phyloP scores from a whole-genome alignment of 2,888 invertebrate genomes.

The Aspidiotus destructor region DNA sequence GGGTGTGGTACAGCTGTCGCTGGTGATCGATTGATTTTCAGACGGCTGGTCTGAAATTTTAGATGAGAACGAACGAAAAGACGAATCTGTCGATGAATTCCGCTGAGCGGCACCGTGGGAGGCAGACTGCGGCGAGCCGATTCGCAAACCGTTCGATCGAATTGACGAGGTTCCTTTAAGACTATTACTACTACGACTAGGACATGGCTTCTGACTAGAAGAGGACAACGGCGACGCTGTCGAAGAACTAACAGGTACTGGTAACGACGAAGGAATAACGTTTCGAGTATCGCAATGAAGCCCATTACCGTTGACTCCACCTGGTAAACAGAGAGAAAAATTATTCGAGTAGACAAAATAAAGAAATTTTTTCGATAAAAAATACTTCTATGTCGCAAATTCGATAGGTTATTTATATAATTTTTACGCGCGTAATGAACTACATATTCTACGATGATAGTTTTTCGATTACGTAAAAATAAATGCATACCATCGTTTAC shows the following conservation, averaged over 20 bases:
- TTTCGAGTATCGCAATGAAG: not conserved
- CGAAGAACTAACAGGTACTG: slow-evolving; percentile 1
- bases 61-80: no score
- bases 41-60: no score
- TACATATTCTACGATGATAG: not conserved
- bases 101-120: slow-evolving; percentile 15
- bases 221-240: not conserved
- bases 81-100: no score
- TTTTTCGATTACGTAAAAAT: not conserved
- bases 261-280: slow-evolving; percentile 18
- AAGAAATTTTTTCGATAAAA: not conserved
- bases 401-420: not conserved
- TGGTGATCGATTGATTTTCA: no score
- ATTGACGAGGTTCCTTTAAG: not conserved
- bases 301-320: slow-evolving; percentile 6
- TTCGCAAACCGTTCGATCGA: slow-evolving; percentile 4
- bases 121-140: not conserved
- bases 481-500: not conserved
- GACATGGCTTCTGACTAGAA: slow-evolving; percentile 22
- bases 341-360: not conserved
- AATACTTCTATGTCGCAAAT: not conserved
- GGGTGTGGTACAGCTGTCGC: no score
- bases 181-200: slow-evolving; percentile 21
- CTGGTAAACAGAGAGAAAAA: slow-evolving; percentile 7
- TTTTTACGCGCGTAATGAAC: not conserved